Base-by-base conservation (phyloP, 2,113 vertebrate genomes). In the Archocentrus centrarchus region DNA sequence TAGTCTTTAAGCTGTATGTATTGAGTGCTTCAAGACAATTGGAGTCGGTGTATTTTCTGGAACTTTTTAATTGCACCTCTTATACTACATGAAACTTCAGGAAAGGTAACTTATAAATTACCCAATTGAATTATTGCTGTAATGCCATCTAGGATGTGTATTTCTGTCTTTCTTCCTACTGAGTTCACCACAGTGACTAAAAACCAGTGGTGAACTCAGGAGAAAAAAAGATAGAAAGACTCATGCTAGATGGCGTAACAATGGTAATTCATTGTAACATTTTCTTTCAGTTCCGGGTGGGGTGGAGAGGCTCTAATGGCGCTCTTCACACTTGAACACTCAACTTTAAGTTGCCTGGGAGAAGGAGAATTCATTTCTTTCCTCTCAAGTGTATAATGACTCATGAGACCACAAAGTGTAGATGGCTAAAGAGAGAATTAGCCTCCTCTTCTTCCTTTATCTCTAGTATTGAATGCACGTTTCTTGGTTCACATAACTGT, bases 401-500 rank as follows among this genome's bases (percentile, higher is more conserved):
- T 85, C 82, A 47, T 30, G 66, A 83, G 84, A 75, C 77, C 75
- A 75, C 75, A 87, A 39, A 81, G 63, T 87, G 60, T 84, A 80
- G 79, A 63, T 62, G 64, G 66, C 61, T 84, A 80, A 81, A 87
- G 75, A 75, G 66, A 86, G 78, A 85, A 88, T 84, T 62, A 81
- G 77, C 84, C 84, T 82, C 76, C 60, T 82, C 75, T 62, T 85
- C 22, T 44, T 81, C 66, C 75, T 82, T 85, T 84, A 90, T 84
- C 77, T 68, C 88, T 50, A 22, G 76, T n/a, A 62, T 41, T 44
- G 47, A 78, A 75, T 91, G 76, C 20, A 86, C 78, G 66, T 93
- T 86, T 91, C 92, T 92, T 87, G 81, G 87, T 53, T 81, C 82
- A 80, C 83, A 87, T 92, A 92, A 91, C 82, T 50, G 83, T 88